Evolutionary conservation across 1,140 invertebrate species (phyloP).

Genomic region (Euwallacea similis): DNA sequence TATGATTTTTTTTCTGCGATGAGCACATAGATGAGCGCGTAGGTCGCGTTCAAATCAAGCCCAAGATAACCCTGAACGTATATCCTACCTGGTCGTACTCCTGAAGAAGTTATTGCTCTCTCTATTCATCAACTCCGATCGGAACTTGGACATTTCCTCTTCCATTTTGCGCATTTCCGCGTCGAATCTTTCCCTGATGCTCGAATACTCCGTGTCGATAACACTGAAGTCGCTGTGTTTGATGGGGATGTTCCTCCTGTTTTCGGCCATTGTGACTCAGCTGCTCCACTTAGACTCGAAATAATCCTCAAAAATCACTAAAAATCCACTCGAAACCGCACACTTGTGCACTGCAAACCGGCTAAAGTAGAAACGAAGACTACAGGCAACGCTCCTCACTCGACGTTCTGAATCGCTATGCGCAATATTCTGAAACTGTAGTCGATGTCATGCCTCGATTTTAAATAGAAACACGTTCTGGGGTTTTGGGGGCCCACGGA

Average conservation of each 20-base stretch:
- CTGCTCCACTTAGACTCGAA: slow-evolving; percentile 8
- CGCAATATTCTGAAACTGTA: slow-evolving; percentile 22
- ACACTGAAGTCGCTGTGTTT: slow-evolving; percentile 92
- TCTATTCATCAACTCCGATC: slow-evolving; percentile 88
- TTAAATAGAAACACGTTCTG: slow-evolving; percentile 27
- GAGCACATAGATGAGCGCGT: too few species aligned
- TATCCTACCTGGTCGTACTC: slow-evolving; percentile 73
- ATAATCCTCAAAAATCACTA: slow-evolving; percentile 6
- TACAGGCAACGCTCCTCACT: neutral
- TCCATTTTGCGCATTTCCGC: slow-evolving; percentile 97
- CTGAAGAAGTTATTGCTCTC: slow-evolving; percentile 90
- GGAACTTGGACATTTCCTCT: slow-evolving; percentile 96
- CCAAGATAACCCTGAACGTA: too few species aligned
- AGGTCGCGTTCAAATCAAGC: too few species aligned
- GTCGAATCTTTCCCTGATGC: slow-evolving; percentile 93
- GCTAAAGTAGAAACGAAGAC: slow-evolving; percentile 15
- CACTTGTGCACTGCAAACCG: slow-evolving; percentile 16
- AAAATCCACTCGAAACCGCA: neutral
- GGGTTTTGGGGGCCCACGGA: slow-evolving; percentile 19
- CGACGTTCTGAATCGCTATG: slow-evolving; percentile 22
- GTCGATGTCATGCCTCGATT: slow-evolving; percentile 17
- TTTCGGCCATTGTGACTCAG: slow-evolving; percentile 51
- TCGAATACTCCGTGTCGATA: slow-evolving; percentile 94
- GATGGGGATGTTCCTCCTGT: slow-evolving; percentile 88
- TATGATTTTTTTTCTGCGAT: too few species aligned